Base-by-base conservation (phyloP, 2,888 invertebrate species). In the Chelonus formosanus region DNA sequence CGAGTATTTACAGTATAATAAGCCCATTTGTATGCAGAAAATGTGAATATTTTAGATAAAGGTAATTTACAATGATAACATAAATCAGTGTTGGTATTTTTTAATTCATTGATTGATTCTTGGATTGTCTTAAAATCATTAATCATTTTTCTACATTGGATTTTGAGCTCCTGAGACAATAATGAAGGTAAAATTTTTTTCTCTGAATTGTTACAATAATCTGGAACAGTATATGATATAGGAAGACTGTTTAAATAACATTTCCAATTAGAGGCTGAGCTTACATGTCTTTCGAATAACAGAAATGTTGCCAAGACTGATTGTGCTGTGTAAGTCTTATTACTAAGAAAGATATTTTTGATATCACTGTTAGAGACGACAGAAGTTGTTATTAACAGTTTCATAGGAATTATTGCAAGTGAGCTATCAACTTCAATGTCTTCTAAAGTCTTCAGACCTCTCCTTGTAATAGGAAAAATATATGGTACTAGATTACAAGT, bases 1-100 rank as follows among this genome's bases (percentile, higher is more conserved):
- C 96, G 89, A 4, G 95, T 93, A 83, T 96, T 95, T 0, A 96
- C 92, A 73, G 91, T 89, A 79, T 91, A 91, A 86, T 93, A 95
- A 7, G 92, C 92, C 93, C 93, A 94, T 75, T 88, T 88, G 83
- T 90, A 95, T 54, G 84, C 78, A 43, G 86, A 81, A 65, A 88
- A 84, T 44, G 85, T 86, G 74, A 91, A 87, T 75, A 89, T 85
- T 57, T 85, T 74, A 67, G 75, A 73, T 45, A 86, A 83, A 74
- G 82, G 44, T 78, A 82, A 53, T 71, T 84, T 75, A 75, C 86
- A 86, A 85, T 85, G 84, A 53, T 74, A 61, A 68, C 86, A 87
- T 34, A 63, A 55, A 60, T 65, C 52, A 47, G 68, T 63, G 6
- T 40, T 48, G 36, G n/a, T 34, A 63, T 64, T 64, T 57, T 57